phyloP scores from a whole-genome alignment of 2,888 invertebrate genomes.

The Eucriotettix oculatus region DNA sequence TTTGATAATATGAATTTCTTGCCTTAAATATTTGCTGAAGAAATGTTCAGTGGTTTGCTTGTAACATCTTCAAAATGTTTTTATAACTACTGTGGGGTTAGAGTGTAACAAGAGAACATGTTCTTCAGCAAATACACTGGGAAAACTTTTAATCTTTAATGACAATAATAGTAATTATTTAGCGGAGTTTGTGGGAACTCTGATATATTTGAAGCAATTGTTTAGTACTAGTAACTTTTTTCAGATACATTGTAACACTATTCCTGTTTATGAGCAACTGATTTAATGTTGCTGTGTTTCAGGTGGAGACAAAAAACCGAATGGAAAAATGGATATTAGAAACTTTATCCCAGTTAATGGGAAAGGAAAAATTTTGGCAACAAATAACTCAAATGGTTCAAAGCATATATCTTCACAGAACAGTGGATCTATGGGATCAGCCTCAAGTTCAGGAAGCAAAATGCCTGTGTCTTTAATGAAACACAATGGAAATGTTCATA shows the following conservation, averaged over 20 bases:
- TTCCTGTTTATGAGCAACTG: background rate
- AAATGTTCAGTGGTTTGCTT: no score
- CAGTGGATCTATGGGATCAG: background rate
- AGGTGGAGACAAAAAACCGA: background rate
- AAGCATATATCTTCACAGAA: background rate
- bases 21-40: no score
- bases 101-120: no score
- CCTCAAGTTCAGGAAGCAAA: slow-evolving; percentile 12
- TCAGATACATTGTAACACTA: background rate
- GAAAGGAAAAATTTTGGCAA: slow-evolving; percentile 16
- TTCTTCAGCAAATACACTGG: no score
- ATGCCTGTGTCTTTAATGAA: no score
- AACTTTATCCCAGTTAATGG: slow-evolving; percentile 6
- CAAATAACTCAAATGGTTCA: background rate
- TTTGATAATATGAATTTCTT: no score
- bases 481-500: no score
- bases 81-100: no score
- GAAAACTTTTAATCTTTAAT: no score
- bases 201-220: background rate
- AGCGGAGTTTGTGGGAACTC: no score
- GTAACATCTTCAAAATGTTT: no score
- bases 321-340: slow-evolving; percentile 5
- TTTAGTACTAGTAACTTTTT: background rate
- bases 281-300: background rate
- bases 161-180: no score